Conservation (phyloP, 2,888 invertebrate species). For the Oscheius sp. region DNA sequence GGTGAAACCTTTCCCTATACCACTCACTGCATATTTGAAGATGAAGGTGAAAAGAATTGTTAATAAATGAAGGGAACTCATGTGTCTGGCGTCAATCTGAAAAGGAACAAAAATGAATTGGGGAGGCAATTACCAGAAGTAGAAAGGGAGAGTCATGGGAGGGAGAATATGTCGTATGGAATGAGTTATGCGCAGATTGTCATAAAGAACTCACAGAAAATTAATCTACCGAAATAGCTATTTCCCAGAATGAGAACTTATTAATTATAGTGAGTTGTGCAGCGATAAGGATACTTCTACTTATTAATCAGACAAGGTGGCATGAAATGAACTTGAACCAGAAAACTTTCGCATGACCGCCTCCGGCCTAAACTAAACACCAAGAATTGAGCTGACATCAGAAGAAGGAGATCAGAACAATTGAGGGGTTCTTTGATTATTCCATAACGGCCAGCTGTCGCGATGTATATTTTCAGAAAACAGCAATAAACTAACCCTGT, state of each 20-base stretch:
- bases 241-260: too few relatives aligned
- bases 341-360: constrained; percentile 18
- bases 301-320: too few relatives aligned
- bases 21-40: constrained; percentile 10
- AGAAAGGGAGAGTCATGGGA: constrained; percentile 3
- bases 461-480: too few relatives aligned
- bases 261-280: too few relatives aligned
- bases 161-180: background rate
- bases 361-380: too few relatives aligned
- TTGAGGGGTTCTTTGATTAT: background rate
- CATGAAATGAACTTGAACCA: constrained; percentile 21
- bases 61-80: background rate
- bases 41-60: background rate
- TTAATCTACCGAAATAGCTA: too few relatives aligned
- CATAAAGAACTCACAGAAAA: too few relatives aligned
- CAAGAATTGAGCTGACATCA: too few relatives aligned
- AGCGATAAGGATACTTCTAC: too few relatives aligned
- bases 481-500: too few relatives aligned
- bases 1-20: background rate
- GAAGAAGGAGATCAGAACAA: background rate
- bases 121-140: background rate
- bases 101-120: constrained; percentile 7
- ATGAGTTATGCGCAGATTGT: background rate
- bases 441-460: too few relatives aligned
- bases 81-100: constrained; percentile 1